Conservation (phyloP, 2,113 vertebrate species). For the Burhinus oedicnemus region DNA sequence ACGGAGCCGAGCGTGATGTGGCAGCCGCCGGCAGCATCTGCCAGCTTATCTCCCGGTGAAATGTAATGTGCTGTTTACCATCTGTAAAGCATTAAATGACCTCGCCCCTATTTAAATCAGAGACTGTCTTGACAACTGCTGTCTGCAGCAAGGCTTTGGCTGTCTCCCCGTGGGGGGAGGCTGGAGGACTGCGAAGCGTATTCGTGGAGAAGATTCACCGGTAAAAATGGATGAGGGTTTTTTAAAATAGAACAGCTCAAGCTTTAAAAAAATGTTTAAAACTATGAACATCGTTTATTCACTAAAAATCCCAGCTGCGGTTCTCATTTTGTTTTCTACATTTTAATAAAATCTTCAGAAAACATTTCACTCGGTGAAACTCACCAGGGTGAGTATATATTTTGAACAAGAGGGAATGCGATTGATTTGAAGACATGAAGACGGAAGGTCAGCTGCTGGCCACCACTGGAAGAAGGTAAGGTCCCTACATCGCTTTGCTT, state of each 20-base stretch:
- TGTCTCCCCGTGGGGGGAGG: not conserved
- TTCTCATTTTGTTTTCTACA: not conserved
- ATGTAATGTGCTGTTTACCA: not conserved
- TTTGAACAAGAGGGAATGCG: not conserved
- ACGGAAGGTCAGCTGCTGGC: not conserved
- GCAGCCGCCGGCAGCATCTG: not conserved
- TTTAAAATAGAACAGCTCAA: not conserved
- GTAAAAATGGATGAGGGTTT: not conserved
- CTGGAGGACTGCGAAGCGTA: fast-evolving
- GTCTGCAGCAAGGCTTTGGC: not conserved
- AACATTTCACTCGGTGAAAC: not conserved
- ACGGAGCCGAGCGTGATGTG: fast-evolving
- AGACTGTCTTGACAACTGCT: not conserved
- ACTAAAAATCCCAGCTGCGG: not conserved
- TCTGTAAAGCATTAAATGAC: not conserved
- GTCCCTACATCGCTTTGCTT: fast-evolving
- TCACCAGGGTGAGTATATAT: fast-evolving
- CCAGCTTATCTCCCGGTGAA: not conserved
- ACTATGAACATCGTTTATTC: not conserved
- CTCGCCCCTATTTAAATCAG: not conserved
- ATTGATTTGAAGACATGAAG: not conserved
- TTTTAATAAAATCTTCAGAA: not conserved
- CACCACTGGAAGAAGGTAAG: not conserved
- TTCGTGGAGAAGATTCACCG: not conserved
- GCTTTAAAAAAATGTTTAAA: not conserved